Percentiles rank a stretch among this genome's conserved stretches.
phyloP scores from a whole-genome alignment of 2,797 vertebrate genomes.

The Poecilia gillii region DNA sequence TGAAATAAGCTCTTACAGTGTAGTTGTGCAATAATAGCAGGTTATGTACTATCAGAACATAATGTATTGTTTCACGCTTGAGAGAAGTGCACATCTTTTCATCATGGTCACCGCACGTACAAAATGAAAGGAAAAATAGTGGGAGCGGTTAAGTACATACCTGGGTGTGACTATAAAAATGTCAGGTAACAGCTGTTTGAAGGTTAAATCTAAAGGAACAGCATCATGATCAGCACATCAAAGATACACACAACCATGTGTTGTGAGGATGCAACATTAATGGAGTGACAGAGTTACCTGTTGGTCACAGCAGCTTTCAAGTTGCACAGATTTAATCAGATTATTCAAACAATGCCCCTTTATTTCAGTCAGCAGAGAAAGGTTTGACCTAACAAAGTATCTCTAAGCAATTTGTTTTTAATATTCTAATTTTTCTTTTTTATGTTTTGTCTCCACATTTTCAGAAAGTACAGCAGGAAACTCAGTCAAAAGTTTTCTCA shows the following conservation, averaged over 20 bases:
- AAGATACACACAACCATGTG: accelerated
- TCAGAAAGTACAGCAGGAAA: background rate
- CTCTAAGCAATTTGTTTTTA: background rate
- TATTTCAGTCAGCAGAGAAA: background rate
- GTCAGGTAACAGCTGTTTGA: background rate
- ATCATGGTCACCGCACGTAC: background rate
- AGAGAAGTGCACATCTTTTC: background rate
- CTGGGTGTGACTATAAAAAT: too few species aligned
- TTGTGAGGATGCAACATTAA: background rate
- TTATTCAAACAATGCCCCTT: background rate
- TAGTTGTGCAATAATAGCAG: too few species aligned
- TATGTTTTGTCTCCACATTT: background rate
- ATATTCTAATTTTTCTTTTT: background rate
- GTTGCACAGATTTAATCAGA: background rate
- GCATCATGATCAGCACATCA: background rate
- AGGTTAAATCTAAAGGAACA: background rate
- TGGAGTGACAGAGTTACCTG: background rate
- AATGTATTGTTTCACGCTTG: background rate
- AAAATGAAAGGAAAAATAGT: background rate
- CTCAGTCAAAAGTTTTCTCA: background rate
- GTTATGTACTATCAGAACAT: background rate
- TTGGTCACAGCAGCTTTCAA: background rate
- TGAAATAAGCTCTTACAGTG: background rate
- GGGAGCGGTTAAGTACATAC: background rate
- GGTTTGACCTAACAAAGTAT: background rate